These are phyloP conservation scores for Prietella phreatophila DNA, from an alignment of 2,113 vertebrate genomes.

Conservation along the genomic window DNA sequence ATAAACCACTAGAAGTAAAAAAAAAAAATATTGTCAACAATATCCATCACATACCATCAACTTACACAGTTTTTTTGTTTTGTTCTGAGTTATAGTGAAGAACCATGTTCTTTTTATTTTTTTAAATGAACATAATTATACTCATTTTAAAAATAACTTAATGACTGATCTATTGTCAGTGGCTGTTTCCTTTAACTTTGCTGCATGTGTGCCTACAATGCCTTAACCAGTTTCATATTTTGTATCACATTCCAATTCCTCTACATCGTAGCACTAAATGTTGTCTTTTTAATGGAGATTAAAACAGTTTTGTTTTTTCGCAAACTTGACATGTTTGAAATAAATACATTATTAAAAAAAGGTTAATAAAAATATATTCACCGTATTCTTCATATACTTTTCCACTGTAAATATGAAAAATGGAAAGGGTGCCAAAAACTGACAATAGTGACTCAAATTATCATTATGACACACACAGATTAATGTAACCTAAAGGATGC, in stretches of 20 bases:
- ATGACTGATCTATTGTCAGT: conserved; percentile 18
- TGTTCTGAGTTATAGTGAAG: not conserved
- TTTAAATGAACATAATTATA: not conserved
- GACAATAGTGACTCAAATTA: not conserved
- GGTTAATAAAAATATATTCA: conserved; percentile 42
- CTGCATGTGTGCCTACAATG: conserved; percentile 6
- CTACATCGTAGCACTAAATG: conserved; percentile 39
- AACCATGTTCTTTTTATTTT: not conserved
- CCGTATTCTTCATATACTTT: not conserved
- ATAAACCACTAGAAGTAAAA: not conserved
- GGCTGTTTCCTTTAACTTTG: conserved; percentile 11
- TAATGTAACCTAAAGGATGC: not conserved
- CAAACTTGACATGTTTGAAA: conserved; percentile 24
- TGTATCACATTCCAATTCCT: conserved; percentile 24
- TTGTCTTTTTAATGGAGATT: not conserved
- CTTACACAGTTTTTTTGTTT: not conserved
- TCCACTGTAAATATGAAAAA: not conserved
- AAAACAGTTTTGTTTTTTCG: not conserved
- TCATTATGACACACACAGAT: not conserved
- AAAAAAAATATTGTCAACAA: not conserved
- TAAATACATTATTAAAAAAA: conserved; percentile 39
- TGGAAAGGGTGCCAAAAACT: not conserved
- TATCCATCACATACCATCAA: not conserved
- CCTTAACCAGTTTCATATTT: conserved; percentile 31
- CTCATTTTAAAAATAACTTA: not conserved